Conservation (phyloP, 1,140 invertebrate species). For the Cyclina sinensis region DNA sequence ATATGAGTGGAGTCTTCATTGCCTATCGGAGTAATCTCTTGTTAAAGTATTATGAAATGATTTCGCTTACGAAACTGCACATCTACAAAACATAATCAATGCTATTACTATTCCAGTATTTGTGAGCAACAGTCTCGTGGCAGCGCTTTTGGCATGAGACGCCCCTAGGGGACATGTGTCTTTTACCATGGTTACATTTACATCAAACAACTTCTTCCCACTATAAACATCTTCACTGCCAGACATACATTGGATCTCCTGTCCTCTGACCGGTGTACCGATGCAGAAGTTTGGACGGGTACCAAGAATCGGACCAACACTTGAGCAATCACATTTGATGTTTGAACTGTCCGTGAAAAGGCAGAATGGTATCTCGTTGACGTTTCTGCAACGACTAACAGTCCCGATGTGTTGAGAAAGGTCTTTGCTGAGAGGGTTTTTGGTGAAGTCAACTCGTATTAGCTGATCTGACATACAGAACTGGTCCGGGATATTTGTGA, state of each 20-base stretch:
- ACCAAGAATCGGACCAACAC: neutral
- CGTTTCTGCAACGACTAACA: constrained; percentile 37
- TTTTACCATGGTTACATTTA: constrained; percentile 9
- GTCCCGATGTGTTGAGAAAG: constrained; percentile 12
- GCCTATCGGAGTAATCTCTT: too few species aligned
- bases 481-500: constrained; percentile 32
- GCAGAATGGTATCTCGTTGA: constrained; percentile 44
- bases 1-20: too few species aligned
- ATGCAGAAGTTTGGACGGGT: neutral
- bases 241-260: neutral
- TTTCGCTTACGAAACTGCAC: too few species aligned
- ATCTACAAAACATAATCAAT: too few species aligned
- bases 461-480: constrained; percentile 57
- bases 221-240: neutral
- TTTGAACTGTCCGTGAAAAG: constrained; percentile 18
- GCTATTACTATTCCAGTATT: neutral
- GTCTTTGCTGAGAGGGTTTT: constrained; percentile 22
- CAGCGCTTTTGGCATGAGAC: neutral
- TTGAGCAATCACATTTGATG: constrained; percentile 46
- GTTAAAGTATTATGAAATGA: too few species aligned
- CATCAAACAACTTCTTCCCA: constrained; percentile 12
- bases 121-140: neutral
- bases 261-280: neutral
- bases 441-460: constrained; percentile 40
- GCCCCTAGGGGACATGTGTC: neutral